Percentiles rank a stretch among this genome's conserved stretches.
phyloP scores from a whole-genome alignment of 2,113 vertebrate genomes.

The Damaliscus lunatus region DNA sequence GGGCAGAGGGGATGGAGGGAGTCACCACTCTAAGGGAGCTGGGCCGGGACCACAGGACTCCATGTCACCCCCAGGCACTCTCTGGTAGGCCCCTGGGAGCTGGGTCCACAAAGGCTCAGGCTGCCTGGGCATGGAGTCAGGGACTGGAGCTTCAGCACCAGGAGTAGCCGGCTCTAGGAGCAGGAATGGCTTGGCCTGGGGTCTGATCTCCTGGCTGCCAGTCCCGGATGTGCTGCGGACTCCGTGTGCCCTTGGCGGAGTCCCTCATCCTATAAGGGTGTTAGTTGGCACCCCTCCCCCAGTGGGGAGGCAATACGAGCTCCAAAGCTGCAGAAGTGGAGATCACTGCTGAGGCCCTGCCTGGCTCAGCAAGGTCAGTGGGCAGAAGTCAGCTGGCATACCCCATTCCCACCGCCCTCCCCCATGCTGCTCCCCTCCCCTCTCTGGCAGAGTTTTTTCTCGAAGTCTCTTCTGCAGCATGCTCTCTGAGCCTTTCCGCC shows the following conservation, averaged over 20 bases:
- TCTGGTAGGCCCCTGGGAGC: neutral
- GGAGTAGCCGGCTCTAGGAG: neutral
- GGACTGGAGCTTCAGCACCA: neutral
- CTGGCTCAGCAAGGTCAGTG: neutral
- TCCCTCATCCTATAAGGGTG: neutral
- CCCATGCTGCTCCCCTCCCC: neutral
- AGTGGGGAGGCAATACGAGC: neutral
- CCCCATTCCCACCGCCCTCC: neutral
- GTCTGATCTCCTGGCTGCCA: neutral
- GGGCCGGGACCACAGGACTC: neutral
- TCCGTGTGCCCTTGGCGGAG: neutral
- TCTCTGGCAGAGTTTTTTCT: neutral
- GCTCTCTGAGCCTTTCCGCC: slow-evolving; percentile 48
- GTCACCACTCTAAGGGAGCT: neutral
- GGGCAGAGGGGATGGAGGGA: neutral
- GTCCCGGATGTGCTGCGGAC: neutral
- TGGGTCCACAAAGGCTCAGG: neutral
- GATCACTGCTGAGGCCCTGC: neutral
- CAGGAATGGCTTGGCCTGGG: neutral
- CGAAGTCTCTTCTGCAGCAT: neutral
- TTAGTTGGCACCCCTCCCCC: neutral
- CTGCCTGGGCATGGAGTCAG: neutral
- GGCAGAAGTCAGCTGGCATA: neutral
- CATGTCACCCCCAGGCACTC: neutral
- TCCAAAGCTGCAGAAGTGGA: neutral